Conservation (phyloP, 2,113 vertebrate genomes). For the Paraplagusia blochii region DNA sequence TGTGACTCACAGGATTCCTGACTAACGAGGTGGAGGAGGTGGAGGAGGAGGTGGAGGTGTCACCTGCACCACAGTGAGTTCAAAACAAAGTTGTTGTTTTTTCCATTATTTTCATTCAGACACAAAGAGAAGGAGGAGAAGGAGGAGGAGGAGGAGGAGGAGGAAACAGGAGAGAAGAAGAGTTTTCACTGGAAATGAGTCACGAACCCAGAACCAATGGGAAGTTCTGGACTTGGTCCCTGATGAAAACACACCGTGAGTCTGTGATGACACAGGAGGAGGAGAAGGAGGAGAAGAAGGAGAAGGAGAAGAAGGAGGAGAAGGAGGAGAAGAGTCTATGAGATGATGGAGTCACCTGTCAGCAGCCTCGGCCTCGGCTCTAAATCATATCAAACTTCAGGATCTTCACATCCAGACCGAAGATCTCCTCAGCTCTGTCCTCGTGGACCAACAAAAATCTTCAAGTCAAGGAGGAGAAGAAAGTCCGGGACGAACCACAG, state of each 20-base stretch:
- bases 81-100: not conserved
- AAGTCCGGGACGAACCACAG: no score
- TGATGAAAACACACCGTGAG: constrained; percentile 6
- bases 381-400: constrained; percentile 49
- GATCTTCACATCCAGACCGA: constrained; percentile 32
- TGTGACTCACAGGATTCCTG: no score
- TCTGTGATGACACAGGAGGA: not conserved
- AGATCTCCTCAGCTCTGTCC: not conserved
- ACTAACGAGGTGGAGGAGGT: no score
- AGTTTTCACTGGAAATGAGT: constrained; percentile 56
- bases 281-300: not conserved
- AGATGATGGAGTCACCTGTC: constrained; percentile 52
- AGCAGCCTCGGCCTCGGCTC: constrained; percentile 14
- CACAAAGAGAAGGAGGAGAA: constrained; percentile 36
- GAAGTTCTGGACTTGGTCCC: no score
- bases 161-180: constrained; percentile 23
- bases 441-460: not conserved
- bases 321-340: fast-evolving
- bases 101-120: not conserved
- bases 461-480: no score
- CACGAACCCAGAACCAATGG: no score
- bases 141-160: constrained; percentile 44
- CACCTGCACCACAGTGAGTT: constrained; percentile 45
- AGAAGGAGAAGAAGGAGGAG: fast-evolving
- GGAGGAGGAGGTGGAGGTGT: no score